Base-by-base conservation (phyloP, 2,888 invertebrate genomes). In the Agonopterix subpropinquella region DNA sequence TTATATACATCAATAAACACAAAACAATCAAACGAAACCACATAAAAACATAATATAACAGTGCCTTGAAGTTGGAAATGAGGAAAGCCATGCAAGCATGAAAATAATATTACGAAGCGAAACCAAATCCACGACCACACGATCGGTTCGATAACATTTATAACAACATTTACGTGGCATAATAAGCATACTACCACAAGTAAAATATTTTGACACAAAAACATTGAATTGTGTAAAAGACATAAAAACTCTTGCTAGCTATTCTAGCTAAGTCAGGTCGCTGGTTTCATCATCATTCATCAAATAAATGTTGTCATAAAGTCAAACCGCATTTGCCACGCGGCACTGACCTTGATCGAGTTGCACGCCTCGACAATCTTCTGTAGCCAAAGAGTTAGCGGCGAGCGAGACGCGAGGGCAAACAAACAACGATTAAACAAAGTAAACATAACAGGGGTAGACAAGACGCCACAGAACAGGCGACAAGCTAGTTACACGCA, bases 291-390 rank as follows among this genome's bases (percentile, higher is more conserved):
- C 28, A 28, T 7, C 28, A 28, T 28, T 28, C 9, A 42, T 13
- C 8, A 42, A 47, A 11, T 63, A 70, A 64, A 65, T 61, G 59
- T 53, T 55, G 58, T 60, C 59, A 57, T 52, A 61, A 58, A 13
- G 58, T 61, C 57, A 49, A 53, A 62, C 55, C 52, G 58, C 61
- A 64, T 59, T 62, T 55, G 59, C 57, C 74, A 76, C 76, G 71
- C 72, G 59, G 67, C 62, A 87, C 87, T 86, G 73, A 96, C 96
- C 95, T 96, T 96, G 83, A 96, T 93, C 78, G 95, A 94, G 91
- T 95, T 94, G 94, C 95, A 95, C 92, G 95, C 95, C 92, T 96
- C 95, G 92, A 95, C 92, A 92, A 96, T 94, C 95, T 95, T 95
- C 95, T 95, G 94, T 90, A 65, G 77, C 69, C 77, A 80, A 78